Conservation (phyloP, 2,797 vertebrate genomes). For the Sebastes nivosus region DNA sequence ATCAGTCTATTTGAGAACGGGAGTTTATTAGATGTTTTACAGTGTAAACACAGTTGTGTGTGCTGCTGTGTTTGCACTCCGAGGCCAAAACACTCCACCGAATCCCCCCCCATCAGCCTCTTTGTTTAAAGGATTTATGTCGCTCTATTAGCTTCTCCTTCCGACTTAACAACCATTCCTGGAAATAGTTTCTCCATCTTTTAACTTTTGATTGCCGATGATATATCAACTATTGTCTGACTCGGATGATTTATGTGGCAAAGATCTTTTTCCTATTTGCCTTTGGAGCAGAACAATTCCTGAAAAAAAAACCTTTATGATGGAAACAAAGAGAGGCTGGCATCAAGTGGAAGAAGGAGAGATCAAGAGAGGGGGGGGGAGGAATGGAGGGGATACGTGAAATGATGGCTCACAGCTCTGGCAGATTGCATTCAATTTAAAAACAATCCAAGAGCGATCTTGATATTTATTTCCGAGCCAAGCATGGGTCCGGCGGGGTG, state of each 20-base stretch:
- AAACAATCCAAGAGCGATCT: constrained; percentile 73
- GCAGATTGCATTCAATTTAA: constrained; percentile 78
- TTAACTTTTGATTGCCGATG: constrained; percentile 32
- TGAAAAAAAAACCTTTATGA: constrained; percentile 63
- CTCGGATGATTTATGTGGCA: constrained; percentile 50
- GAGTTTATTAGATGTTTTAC: constrained; percentile 27
- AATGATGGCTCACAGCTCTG: constrained; percentile 67
- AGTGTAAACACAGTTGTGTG: constrained; percentile 18
- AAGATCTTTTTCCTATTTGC: constrained; percentile 24
- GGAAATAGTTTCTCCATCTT: constrained; percentile 42
- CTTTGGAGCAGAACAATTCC: constrained; percentile 53
- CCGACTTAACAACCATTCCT: constrained; percentile 32
- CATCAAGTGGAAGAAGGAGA: constrained; percentile 56
- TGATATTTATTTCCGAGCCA: constrained; percentile 73
- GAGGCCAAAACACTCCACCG: constrained; percentile 14
- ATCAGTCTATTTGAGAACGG: constrained; percentile 23
- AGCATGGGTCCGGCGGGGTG: constrained; percentile 51
- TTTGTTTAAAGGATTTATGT: constrained; percentile 54
- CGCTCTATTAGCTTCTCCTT: constrained; percentile 25
- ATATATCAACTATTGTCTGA: constrained; percentile 48
- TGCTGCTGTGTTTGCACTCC: constrained; percentile 22
- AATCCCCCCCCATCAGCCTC: constrained; percentile 16
- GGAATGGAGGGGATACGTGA: not conserved
- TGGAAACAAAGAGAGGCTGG: constrained; percentile 62
- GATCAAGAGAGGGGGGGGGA: constrained; percentile 16